Evolutionary conservation across 2,888 invertebrate genomes (phyloP), one percentile per base, ranked within the genome.

Genomic region (Pasiphila rectangulata): DNA sequence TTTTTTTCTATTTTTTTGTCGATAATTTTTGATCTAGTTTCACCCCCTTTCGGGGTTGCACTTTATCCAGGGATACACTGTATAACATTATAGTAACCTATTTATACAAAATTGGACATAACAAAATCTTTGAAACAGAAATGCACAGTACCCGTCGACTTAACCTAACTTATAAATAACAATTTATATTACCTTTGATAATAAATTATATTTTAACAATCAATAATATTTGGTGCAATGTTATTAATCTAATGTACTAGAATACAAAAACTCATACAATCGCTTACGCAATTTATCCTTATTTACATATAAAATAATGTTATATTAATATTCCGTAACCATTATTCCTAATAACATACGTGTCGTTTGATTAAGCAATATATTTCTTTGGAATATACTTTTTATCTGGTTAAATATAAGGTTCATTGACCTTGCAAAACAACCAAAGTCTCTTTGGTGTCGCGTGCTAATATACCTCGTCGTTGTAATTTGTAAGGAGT

Each of bases 61-160:
- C n/a, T n/a, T n/a, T n/a, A n/a, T n/a, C n/a, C n/a, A n/a, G n/a
- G n/a, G n/a, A n/a, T n/a, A n/a, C n/a, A n/a, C n/a, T n/a, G n/a
- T n/a, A n/a, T n/a, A n/a, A n/a, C n/a, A n/a, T n/a, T n/a, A 17
- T 9, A n/a, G 17, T 67, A 71, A 34, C 19, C 59, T 74, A 78
- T 83, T 78, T 80, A 59, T 83, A 85, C 86, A 86, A 86, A 83
- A 86, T 82, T 83, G 83, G 84, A 87, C 85, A 81, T 29, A 70
- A 73, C 69, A 72, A 72, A 78, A 69, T 62, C 62, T 63, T 54
- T 57, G 61, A 68, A 72, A 64, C 44, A 72, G 73, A 82, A 86
- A 86, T 85, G 84, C 86, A 84, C 82, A 80, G 76, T 82, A 86
- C 88, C 88, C 88, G 87, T 88, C 88, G 84, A 86, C 85, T 88